These are phyloP conservation scores for Himalopsyche anomala DNA, from an alignment of 2,888 invertebrate species.

Conservation along the genomic window DNA sequence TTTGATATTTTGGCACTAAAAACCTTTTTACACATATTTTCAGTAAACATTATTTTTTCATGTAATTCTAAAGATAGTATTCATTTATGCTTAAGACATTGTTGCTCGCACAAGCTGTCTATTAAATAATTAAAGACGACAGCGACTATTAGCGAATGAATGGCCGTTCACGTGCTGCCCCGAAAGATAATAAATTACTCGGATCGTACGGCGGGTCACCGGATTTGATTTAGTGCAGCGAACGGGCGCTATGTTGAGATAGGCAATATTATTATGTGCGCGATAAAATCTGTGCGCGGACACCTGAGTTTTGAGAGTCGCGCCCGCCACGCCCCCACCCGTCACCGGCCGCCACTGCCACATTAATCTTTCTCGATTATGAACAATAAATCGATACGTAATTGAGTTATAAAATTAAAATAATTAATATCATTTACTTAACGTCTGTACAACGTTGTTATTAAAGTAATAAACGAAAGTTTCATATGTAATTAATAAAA, in stretches of 20 bases:
- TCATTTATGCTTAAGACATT: not conserved
- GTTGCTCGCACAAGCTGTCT: constrained; percentile 18
- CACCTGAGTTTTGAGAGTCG: constrained; percentile 34
- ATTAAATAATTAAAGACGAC: constrained; percentile 63
- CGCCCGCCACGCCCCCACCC: constrained; percentile 23
- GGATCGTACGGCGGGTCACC: constrained; percentile 56
- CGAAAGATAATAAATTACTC: constrained; percentile 63
- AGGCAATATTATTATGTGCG: constrained; percentile 16
- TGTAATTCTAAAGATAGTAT: no score
- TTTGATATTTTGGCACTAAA: no score
- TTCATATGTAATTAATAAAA: not conserved
- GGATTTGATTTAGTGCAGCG: constrained; percentile 37
- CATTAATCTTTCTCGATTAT: constrained; percentile 34
- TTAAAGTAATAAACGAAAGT: constrained; percentile 4
- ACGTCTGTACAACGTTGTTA: not conserved
- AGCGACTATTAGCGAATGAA: constrained; percentile 58
- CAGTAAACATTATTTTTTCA: no score
- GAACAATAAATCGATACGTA: constrained; percentile 29
- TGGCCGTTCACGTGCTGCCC: constrained; percentile 51
- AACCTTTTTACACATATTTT: no score
- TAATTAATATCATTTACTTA: constrained; percentile 20
- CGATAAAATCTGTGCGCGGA: constrained; percentile 21
- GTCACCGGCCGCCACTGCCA: constrained; percentile 18
- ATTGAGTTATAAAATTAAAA: constrained; percentile 30
- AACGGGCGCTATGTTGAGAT: constrained; percentile 4